phyloP scores from a whole-genome alignment of 2,113 vertebrate genomes.

The Antennarius striatus region DNA sequence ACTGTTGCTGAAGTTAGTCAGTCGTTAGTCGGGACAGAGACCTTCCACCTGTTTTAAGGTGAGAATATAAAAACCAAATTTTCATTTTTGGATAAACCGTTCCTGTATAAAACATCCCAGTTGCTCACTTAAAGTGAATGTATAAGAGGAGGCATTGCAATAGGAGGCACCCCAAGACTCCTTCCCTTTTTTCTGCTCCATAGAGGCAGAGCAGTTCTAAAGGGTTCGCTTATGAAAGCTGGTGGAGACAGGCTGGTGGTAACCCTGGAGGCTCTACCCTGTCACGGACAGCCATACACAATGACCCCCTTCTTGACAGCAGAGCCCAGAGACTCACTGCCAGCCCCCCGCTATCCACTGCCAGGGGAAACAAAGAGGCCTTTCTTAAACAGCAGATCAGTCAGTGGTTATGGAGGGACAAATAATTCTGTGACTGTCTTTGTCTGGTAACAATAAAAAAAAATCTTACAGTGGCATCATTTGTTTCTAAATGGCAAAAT shows the following conservation, averaged over 20 bases:
- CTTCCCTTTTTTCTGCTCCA: slow-evolving; percentile 2
- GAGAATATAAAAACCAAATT: no score
- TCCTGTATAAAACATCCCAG: background rate
- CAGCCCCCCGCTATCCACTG: slow-evolving; percentile 35
- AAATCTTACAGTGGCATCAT: no score
- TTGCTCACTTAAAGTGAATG: background rate
- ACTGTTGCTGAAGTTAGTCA: no score
- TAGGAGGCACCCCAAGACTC: slow-evolving; percentile 2
- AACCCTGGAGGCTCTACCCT: slow-evolving; percentile 40
- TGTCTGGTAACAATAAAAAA: background rate
- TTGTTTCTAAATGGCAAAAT: background rate
- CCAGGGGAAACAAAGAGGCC: slow-evolving; percentile 63
- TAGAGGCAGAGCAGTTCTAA: slow-evolving; percentile 17
- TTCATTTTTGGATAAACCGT: no score
- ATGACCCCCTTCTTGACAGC: slow-evolving; percentile 64
- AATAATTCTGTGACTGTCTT: slow-evolving; percentile 23
- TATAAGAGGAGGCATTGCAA: background rate
- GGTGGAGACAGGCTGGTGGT: slow-evolving; percentile 61
- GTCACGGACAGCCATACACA: slow-evolving; percentile 54
- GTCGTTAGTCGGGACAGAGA: no score
- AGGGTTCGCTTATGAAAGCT: slow-evolving; percentile 47
- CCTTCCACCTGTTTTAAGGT: no score
- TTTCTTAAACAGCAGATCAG: slow-evolving; percentile 56
- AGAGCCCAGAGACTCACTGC: slow-evolving; percentile 31
- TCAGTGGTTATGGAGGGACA: slow-evolving; percentile 10